Conservation (phyloP, 2,113 vertebrate genomes). For the Felis chaus region DNA sequence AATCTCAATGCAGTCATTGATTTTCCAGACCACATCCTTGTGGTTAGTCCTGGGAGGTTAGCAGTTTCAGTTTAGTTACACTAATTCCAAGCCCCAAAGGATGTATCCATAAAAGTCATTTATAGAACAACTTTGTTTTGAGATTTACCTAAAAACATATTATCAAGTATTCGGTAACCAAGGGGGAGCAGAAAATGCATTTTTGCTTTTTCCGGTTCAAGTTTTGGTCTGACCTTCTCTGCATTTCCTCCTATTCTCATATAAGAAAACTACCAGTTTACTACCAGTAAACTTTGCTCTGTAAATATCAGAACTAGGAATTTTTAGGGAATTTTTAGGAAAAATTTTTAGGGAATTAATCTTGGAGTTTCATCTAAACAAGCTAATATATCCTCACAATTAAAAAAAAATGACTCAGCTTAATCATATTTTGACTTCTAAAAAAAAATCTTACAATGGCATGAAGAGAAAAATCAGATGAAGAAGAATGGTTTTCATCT, state of each 20-base stretch:
- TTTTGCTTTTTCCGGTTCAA: conserved; percentile 12
- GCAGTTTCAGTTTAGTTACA: background rate
- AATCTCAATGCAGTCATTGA: background rate
- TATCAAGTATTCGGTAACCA: background rate
- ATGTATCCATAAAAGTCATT: background rate
- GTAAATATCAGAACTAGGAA: background rate
- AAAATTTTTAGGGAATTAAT: conserved; percentile 1
- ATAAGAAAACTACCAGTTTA: background rate
- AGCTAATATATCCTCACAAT: background rate
- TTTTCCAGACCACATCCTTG: background rate
- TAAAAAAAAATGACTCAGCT: conserved; percentile 52
- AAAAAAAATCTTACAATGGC: conserved; percentile 52
- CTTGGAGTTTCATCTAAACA: conserved; percentile 42
- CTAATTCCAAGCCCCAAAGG: background rate
- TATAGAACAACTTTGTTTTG: background rate
- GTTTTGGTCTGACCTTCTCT: background rate
- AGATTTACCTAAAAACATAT: background rate
- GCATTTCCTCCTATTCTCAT: background rate
- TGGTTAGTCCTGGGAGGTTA: background rate
- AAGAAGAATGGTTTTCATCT: conserved; percentile 53
- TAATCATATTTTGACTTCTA: conserved; percentile 59
- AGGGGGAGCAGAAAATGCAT: background rate
- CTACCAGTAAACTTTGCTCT: background rate
- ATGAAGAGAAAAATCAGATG: conserved; percentile 52
- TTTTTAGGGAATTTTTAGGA: background rate